Conservation (phyloP, 2,113 vertebrate genomes). For the Hemibagrus wyckioides region DNA sequence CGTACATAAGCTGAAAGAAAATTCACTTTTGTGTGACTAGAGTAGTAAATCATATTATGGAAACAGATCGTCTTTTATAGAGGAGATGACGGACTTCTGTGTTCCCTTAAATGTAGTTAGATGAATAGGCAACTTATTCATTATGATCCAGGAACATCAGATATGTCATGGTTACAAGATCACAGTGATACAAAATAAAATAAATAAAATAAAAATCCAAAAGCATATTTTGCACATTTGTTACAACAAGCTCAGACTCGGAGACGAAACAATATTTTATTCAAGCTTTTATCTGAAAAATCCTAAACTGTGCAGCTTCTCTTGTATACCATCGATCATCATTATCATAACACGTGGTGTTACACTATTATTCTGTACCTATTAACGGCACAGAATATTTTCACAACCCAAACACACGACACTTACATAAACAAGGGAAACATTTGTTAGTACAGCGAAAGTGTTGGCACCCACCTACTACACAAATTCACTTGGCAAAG, state of each 20-base stretch:
- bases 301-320: neutral
- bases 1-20: neutral
- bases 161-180: neutral
- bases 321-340: neutral
- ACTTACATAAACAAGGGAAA: neutral
- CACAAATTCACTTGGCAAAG: constrained; percentile 34
- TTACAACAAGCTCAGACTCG: neutral
- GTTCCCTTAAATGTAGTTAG: neutral
- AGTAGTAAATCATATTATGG: constrained; percentile 2
- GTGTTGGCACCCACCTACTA: constrained; percentile 4
- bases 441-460: constrained; percentile 40
- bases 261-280: neutral
- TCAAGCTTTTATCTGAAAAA: neutral
- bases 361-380: neutral
- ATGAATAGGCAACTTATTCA: neutral
- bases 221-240: neutral
- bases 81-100: neutral
- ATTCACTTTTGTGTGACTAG: neutral
- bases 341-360: neutral
- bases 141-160: neutral
- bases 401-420: neutral
- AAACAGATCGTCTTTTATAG: neutral
- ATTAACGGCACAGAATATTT: neutral
- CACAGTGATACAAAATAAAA: neutral
- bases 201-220: neutral